phyloP scores from a whole-genome alignment of 2,888 invertebrate genomes.

The Coecobrya sp. region DNA sequence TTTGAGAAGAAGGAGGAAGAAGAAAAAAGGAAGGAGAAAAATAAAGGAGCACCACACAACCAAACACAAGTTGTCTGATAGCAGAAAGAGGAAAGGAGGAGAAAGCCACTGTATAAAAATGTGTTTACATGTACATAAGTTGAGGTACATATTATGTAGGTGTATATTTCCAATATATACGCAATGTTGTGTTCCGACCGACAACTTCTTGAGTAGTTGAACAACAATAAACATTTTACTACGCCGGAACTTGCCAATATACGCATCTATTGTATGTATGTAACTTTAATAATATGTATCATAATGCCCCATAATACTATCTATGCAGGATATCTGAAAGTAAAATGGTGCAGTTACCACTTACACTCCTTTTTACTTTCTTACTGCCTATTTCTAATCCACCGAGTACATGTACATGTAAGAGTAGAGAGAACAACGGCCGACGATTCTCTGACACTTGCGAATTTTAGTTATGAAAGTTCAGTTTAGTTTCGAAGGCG shows the following conservation, averaged over 20 bases:
- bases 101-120: constrained; percentile 34
- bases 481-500: not conserved
- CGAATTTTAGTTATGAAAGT: not conserved
- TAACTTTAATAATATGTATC: not conserved
- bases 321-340: not conserved
- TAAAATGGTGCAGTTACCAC: not conserved
- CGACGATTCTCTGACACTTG: not conserved
- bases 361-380: not conserved
- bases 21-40: constrained; percentile 7
- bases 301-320: not conserved
- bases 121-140: not conserved
- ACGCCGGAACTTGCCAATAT: not conserved
- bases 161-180: not conserved
- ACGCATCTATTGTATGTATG: not conserved
- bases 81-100: constrained; percentile 9
- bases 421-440: not conserved
- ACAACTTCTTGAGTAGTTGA: not conserved
- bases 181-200: not conserved
- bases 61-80: constrained; percentile 31
- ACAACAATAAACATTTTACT: not conserved
- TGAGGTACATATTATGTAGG: no score
- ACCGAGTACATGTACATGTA: no score
- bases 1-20: not conserved
- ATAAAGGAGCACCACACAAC: constrained; percentile 21
- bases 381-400: no score